phyloP scores from a whole-genome alignment of 2,888 invertebrate species.

The Drosophila seclusa region DNA sequence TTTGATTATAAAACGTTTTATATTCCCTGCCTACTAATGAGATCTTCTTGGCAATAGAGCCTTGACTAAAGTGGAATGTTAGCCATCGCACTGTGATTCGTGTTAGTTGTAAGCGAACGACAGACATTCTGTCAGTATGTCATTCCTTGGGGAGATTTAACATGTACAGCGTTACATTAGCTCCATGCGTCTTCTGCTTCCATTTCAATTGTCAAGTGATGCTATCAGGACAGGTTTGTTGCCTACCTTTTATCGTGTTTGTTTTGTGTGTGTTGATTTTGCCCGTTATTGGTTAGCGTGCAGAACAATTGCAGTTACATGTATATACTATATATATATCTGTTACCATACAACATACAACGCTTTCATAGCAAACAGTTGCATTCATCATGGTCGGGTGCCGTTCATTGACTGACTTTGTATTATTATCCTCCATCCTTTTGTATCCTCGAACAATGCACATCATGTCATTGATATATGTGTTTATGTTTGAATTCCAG shows the following conservation, averaged over 20 bases:
- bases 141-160: slow-evolving; percentile 12
- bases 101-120: slow-evolving; percentile 1
- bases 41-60: slow-evolving; percentile 6
- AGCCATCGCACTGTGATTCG: slow-evolving; percentile 7
- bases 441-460: slow-evolving; percentile 48
- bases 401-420: slow-evolving; percentile 64
- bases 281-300: slow-evolving; percentile 39
- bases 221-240: slow-evolving; percentile 56
- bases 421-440: slow-evolving; percentile 27
- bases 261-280: slow-evolving; percentile 19
- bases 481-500: slow-evolving; percentile 19
- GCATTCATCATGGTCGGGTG: slow-evolving; percentile 47
- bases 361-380: slow-evolving; percentile 60
- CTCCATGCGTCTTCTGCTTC: slow-evolving; percentile 27
- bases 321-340: slow-evolving; percentile 4
- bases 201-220: slow-evolving; percentile 73
- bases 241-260: slow-evolving; percentile 30
- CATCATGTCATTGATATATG: slow-evolving; percentile 22
- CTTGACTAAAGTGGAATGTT: not conserved
- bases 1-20: slow-evolving; percentile 70
- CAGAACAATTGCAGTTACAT: slow-evolving; percentile 42
- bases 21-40: slow-evolving; percentile 28
- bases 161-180: slow-evolving; percentile 7
- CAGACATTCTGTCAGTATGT: not conserved
- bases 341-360: slow-evolving; percentile 42